Base-by-base conservation (phyloP, 1,140 invertebrate species). In the Drosophila arawakana region DNA sequence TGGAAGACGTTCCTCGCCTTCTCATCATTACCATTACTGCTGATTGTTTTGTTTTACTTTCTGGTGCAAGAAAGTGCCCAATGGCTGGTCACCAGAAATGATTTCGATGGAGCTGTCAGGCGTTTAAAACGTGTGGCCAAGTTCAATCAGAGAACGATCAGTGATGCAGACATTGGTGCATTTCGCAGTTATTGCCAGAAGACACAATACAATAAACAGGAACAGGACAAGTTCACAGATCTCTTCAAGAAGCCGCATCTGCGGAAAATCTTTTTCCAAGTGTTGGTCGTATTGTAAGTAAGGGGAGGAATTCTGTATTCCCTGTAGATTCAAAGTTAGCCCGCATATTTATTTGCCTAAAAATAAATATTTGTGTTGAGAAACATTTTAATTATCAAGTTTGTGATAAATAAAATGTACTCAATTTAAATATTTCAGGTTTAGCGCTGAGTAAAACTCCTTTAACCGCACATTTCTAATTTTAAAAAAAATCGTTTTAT, bases 21-120 rank as follows among this genome's bases (percentile, higher is more conserved):
- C 46, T 91, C 93, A 0, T 92, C 94, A 0, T 11, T 94, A 25
- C 94, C 94, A 0, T 90, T 93, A 63, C 54, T 92, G 0, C n/a
- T 92, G 15, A 81, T 94, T 8, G 73, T 91, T 0, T 46, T 78
- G 3, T 94, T 92, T 71, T 94, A 93, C 44, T 92, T 92, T 34
- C 77, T 93, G 49, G 85, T 95, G 73, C 93, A 95, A 70, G 94
- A 95, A 84, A 95, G 94, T 60, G 94, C 94, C 0, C 93, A 94
- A 68, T 95, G 95, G 95, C 89, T 95, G n/a, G 90, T 95, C 13
- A 94, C 94, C 8, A 93, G 94, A 72, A 93, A 94, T 3, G 80
- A 93, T 11, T 83, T 93, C 2, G 92, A 94, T 11, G 91, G 94
- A 37, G 94, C 94, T 1, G 90, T 94, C 7, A 41, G 83, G 15